Conservation (phyloP, 1,140 invertebrate genomes). For the Phthorimaea operculella region DNA sequence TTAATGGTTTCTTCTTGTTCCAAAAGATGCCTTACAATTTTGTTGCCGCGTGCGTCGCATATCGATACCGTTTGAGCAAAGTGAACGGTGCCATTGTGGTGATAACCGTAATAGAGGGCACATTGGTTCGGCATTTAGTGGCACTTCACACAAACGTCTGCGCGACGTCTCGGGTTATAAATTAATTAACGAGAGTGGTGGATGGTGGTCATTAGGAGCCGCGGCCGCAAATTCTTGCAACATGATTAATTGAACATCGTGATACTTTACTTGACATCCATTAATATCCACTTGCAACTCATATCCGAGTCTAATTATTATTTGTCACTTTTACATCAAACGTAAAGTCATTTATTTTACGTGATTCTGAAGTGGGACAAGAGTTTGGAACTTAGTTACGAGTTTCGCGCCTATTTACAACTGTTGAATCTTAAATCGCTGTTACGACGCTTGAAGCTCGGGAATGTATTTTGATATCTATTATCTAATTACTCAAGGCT, state of each 20-base stretch:
- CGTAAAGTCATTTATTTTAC: not conserved
- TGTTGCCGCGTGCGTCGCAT: not conserved
- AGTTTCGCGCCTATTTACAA: too few relatives aligned
- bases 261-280: conserved; percentile 5
- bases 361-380: too few relatives aligned
- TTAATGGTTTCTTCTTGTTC: conserved; percentile 27
- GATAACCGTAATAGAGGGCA: not conserved
- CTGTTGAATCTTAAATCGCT: too few relatives aligned
- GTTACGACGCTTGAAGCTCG: too few relatives aligned
- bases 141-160: not conserved
- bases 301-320: conserved; percentile 2
- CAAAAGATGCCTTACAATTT: not conserved
- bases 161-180: conserved; percentile 7
- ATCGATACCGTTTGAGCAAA: not conserved
- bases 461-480: too few relatives aligned
- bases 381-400: too few relatives aligned
- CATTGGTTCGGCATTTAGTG: not conserved
- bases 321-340: not conserved
- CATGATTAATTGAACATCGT: conserved; percentile 30
- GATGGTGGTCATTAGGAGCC: conserved; percentile 21
- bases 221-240: conserved; percentile 30
- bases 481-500: not conserved
- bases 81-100: not conserved
- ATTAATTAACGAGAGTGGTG: conserved; percentile 36
- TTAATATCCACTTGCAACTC: not conserved